Evolutionary conservation across 2,888 invertebrate species (phyloP).

Genomic region (Plebejus anna): DNA sequence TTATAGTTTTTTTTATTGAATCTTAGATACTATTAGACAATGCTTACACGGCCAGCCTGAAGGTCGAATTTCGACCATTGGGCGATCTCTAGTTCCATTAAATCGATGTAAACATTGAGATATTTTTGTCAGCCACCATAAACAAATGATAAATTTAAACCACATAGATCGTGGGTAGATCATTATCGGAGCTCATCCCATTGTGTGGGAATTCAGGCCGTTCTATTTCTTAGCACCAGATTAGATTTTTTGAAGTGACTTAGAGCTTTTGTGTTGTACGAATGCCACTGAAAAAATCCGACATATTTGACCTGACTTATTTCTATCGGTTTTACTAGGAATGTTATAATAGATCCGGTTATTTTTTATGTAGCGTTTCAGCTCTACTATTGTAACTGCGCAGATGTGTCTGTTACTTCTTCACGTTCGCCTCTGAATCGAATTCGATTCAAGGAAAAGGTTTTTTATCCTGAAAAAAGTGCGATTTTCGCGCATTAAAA

Average conservation of each 20-base stretch:
- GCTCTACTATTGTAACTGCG: too few species aligned
- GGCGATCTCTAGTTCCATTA: not conserved
- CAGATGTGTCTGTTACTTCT: too few species aligned
- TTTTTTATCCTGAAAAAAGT: too few species aligned
- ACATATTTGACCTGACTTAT: not conserved
- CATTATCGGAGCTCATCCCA: not conserved
- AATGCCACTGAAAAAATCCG: not conserved
- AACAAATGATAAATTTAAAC: not conserved
- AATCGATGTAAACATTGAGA: not conserved
- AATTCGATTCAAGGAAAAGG: too few species aligned
- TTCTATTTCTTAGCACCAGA: constrained; percentile 12
- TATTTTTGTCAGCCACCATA: constrained; percentile 10
- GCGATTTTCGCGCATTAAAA: too few species aligned
- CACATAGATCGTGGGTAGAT: not conserved
- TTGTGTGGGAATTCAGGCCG: not conserved
- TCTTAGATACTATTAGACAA: too few species aligned
- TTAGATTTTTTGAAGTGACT: not conserved
- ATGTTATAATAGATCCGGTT: too few species aligned
- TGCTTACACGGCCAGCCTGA: too few species aligned
- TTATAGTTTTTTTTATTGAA: too few species aligned
- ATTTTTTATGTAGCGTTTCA: too few species aligned
- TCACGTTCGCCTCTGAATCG: too few species aligned
- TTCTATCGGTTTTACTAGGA: not conserved
- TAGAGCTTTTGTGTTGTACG: not conserved
- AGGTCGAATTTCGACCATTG: too few species aligned